These are phyloP conservation scores for Slavum lentiscoides DNA, from an alignment of 2,888 invertebrate species.

Conservation along the genomic window DNA sequence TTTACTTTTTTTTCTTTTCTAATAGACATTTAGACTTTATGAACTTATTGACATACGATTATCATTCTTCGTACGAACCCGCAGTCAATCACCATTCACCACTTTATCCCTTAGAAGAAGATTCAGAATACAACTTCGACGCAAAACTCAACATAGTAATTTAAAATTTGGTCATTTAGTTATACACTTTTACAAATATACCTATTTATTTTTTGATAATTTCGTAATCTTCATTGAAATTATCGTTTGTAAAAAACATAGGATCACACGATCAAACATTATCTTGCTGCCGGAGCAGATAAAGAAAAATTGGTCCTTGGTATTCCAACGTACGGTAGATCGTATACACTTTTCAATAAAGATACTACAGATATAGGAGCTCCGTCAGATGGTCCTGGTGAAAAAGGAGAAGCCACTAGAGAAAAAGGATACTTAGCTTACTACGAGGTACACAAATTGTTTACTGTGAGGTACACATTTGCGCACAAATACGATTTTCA, in stretches of 20 bases:
- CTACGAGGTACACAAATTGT: constrained; percentile 75
- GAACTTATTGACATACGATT: constrained; percentile 88
- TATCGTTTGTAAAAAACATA: constrained; percentile 59
- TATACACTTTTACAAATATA: not conserved
- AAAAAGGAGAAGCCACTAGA: constrained; percentile 85
- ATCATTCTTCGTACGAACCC: constrained; percentile 89
- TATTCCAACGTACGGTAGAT: constrained; percentile 87
- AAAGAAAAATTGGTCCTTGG: constrained; percentile 80
- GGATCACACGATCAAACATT: constrained; percentile 85
- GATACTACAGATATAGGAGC: constrained; percentile 84
- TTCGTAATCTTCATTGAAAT: not conserved
- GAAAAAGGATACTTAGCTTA: constrained; percentile 92
- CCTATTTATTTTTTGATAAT: too few species aligned
- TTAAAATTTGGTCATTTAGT: constrained; percentile 56
- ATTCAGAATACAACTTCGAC: constrained; percentile 86
- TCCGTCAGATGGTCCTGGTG: constrained; percentile 87
- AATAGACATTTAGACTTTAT: constrained; percentile 84
- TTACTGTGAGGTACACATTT: constrained; percentile 16
- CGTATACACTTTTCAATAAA: constrained; percentile 84
- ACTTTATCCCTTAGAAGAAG: constrained; percentile 74
- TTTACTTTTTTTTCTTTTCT: constrained; percentile 50
- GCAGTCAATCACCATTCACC: constrained; percentile 91
- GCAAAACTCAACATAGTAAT: constrained; percentile 86
- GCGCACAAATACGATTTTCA: constrained; percentile 21
- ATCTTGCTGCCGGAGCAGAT: constrained; percentile 78